Conservation (phyloP, 2,113 vertebrate genomes). For the Alectura lathami region DNA sequence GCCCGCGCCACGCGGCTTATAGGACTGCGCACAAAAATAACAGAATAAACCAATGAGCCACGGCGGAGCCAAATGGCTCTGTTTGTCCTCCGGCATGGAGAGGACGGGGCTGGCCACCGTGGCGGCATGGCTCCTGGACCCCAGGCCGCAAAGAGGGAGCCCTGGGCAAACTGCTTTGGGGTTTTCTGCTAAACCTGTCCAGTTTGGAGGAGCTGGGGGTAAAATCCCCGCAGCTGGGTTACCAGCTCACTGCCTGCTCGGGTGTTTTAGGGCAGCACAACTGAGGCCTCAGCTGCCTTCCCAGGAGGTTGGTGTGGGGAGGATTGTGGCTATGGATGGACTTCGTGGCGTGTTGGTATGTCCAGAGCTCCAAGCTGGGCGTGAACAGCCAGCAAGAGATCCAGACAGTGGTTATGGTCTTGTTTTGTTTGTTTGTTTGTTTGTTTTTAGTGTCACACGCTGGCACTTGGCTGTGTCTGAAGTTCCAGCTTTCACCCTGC, state of each 20-base stretch:
- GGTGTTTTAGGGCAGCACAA: not conserved
- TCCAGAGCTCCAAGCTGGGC: not conserved
- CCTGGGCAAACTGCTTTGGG: not conserved
- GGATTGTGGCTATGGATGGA: not conserved
- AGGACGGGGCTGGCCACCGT: accelerated
- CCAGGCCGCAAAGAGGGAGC: not conserved
- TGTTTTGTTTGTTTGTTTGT: not conserved
- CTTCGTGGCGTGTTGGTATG: accelerated
- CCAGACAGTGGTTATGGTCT: not conserved
- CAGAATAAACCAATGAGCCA: not conserved
- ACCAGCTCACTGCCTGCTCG: accelerated
- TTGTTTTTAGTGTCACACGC: not conserved
- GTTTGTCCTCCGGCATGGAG: not conserved
- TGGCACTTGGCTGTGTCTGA: not conserved
- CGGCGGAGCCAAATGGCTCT: not conserved
- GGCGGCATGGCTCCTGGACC: accelerated
- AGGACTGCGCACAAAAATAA: not conserved
- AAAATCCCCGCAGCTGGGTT: not conserved
- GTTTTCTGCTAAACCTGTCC: accelerated
- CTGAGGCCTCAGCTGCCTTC: not conserved
- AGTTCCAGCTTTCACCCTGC: not conserved
- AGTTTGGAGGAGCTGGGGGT: not conserved
- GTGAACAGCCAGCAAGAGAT: not conserved
- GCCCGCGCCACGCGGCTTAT: not conserved
- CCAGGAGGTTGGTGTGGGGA: not conserved